Conservation (phyloP, 2,797 vertebrate genomes). For the Vespertilio murinus region DNA sequence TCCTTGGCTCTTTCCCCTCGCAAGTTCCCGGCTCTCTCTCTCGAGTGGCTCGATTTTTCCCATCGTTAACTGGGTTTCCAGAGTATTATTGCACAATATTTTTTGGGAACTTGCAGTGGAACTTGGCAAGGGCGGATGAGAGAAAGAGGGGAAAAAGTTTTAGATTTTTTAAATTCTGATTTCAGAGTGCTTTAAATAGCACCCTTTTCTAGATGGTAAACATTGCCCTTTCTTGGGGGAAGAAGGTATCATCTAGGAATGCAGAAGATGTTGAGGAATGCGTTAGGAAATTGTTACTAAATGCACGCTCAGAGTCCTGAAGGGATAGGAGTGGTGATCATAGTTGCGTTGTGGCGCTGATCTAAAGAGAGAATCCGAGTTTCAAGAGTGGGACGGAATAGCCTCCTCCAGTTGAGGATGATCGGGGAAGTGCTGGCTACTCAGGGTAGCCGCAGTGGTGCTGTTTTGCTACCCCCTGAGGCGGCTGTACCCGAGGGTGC, state of each 20-base stretch:
- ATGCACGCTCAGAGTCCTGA: not conserved
- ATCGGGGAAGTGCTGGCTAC: not conserved
- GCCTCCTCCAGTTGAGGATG: not conserved
- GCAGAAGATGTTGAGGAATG: constrained; percentile 3
- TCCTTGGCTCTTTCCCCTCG: constrained; percentile 31
- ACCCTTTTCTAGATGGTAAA: constrained; percentile 25
- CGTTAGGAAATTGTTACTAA: not conserved
- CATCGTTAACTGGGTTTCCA: constrained; percentile 67
- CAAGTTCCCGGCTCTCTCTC: constrained; percentile 33
- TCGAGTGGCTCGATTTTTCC: constrained; percentile 50
- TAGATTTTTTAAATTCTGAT: not conserved
- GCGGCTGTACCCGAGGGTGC: rapidly evolving
- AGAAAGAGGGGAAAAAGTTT: constrained; percentile 32
- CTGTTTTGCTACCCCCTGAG: not conserved
- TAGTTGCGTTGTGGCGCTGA: not conserved
- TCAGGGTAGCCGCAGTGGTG: not conserved
- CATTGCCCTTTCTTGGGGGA: not conserved
- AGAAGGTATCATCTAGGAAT: constrained; percentile 12
- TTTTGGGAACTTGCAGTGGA: constrained; percentile 70
- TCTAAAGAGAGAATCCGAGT: not conserved
- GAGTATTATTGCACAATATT: constrained; percentile 68
- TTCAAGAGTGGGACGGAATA: not conserved
- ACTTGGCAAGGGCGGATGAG: constrained; percentile 68
- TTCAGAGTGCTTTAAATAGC: constrained; percentile 65
- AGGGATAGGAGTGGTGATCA: not conserved